Evolutionary conservation across 2,797 vertebrate genomes (phyloP).

Genomic region (Glyptemys insculpta): DNA sequence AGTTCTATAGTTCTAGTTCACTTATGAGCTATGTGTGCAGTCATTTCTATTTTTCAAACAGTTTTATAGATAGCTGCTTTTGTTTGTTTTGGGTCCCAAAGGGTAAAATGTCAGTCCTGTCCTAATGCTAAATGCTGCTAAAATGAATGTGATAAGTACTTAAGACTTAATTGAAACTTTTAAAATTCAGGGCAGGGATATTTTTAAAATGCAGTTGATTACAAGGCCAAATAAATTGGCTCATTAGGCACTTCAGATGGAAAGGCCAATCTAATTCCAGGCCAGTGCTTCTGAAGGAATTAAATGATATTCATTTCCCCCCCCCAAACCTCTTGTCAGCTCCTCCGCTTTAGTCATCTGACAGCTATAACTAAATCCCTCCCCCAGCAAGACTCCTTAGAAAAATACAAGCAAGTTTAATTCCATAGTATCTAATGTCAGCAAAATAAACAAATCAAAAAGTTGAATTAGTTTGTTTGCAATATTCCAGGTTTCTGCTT

Average conservation of each 20-base stretch:
- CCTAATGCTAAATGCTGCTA: background rate
- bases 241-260: background rate
- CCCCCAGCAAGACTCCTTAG: background rate
- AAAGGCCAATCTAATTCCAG: conserved; percentile 4
- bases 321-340: background rate
- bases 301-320: conserved; percentile 1
- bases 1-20: background rate
- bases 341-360: background rate
- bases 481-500: background rate
- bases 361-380: background rate
- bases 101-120: background rate
- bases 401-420: background rate
- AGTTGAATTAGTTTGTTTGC: background rate
- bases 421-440: background rate
- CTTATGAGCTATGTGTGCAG: background rate
- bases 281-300: background rate
- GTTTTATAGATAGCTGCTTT: rapidly evolving
- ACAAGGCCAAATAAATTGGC: conserved; percentile 23
- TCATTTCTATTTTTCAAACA: background rate
- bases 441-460: background rate
- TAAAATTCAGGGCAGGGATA: conserved; percentile 15
- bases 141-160: background rate
- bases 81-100: background rate
- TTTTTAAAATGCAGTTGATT: conserved; percentile 14
- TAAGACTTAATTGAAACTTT: conserved; percentile 12